Percentiles rank a stretch among this genome's conserved stretches.
Evolutionary conservation across 2,797 vertebrate genomes (phyloP).

Genomic region (Poecilia velifera): DNA sequence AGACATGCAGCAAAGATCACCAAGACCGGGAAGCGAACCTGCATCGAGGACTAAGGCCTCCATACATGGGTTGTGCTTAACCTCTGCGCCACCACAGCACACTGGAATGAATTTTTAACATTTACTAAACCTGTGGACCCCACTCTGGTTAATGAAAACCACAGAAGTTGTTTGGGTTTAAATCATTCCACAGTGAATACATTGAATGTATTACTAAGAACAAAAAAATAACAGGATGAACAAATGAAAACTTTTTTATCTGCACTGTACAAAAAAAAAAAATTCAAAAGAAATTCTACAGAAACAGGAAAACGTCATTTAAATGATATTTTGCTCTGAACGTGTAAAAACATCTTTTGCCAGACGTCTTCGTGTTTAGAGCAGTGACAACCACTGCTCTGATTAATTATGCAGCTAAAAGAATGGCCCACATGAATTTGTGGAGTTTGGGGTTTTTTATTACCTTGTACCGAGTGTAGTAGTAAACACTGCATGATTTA

Average conservation of each 20-base stretch:
- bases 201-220: too few relatives aligned
- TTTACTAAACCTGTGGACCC: neutral
- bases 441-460: constrained; percentile 40
- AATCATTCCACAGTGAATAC: neutral
- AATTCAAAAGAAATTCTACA: neutral
- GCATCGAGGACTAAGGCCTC: too few relatives aligned
- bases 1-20: too few relatives aligned
- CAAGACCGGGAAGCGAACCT: too few relatives aligned
- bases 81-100: too few relatives aligned
- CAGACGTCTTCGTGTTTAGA: constrained; percentile 28
- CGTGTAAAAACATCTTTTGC: constrained; percentile 17
- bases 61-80: too few relatives aligned
- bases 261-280: neutral
- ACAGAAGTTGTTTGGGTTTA: neutral
- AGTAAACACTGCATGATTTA: constrained; percentile 78
- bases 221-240: neutral
- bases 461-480: constrained; percentile 35
- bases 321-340: constrained; percentile 21
- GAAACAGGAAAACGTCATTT: neutral
- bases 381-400: constrained; percentile 40
- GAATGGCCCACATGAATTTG: constrained; percentile 58
- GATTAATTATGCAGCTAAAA: constrained; percentile 66
- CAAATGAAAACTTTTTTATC: neutral
- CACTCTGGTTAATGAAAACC: neutral
- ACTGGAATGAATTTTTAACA: neutral